A percentile compares a stretch with the other conserved stretches of the same genome.
Evolutionary conservation across 2,888 invertebrate species (phyloP).

Genomic region (Philaethria dido): DNA sequence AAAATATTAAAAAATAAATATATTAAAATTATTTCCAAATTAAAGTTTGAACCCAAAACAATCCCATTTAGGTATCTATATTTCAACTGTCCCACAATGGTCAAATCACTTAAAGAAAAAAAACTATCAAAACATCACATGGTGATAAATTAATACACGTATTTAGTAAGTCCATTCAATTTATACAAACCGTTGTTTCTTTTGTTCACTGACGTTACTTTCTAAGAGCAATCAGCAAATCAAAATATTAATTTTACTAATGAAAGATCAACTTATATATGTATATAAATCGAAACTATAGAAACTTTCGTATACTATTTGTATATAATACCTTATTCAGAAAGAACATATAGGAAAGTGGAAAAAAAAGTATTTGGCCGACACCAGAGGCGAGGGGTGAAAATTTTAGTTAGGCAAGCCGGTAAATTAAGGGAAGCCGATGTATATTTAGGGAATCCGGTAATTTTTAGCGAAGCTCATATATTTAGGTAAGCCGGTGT

Average conservation of each 20-base stretch:
- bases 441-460: no score
- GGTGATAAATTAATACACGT: neutral
- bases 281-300: neutral
- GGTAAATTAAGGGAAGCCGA: no score
- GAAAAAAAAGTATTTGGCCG: no score
- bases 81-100: neutral
- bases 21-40: no score
- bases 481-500: no score
- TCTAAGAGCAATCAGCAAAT: conserved; percentile 49
- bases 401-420: no score
- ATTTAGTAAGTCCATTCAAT: neutral
- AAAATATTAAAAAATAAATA: no score
- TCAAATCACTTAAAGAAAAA: neutral
- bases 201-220: conserved; percentile 52
- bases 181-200: conserved; percentile 10
- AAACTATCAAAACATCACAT: neutral
- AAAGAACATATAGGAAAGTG: no score
- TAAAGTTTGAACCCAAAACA: neutral
- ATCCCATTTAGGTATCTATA: neutral
- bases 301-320: neutral
- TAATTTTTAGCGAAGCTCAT: no score
- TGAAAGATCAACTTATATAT: neutral
- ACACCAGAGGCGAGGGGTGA: no score
- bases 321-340: neutral
- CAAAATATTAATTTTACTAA: conserved; percentile 50